phyloP scores from a whole-genome alignment of 2,888 invertebrate species.

The Cyrtodaria siliqua region DNA sequence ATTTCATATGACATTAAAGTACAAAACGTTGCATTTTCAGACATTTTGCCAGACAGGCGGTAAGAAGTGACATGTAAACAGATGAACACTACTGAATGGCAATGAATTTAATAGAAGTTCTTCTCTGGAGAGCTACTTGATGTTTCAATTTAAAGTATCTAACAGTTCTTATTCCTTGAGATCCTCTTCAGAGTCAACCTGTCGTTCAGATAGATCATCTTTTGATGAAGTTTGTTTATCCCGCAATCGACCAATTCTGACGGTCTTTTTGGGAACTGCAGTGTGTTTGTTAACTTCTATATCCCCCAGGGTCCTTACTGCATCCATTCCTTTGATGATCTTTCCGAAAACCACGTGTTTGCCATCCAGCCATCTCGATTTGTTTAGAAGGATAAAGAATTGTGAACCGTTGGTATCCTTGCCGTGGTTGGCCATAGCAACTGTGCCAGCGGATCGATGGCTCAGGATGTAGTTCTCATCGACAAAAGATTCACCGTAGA shows the following conservation, averaged over 20 bases:
- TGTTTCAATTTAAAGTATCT: too few species aligned
- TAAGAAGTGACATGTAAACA: too few species aligned
- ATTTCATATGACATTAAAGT: too few species aligned
- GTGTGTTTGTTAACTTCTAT: conserved; percentile 72
- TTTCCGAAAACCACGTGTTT: conserved; percentile 86
- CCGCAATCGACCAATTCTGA: conserved; percentile 82
- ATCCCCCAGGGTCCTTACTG: conserved; percentile 77
- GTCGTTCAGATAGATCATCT: conserved; percentile 90
- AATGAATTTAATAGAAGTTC: too few species aligned
- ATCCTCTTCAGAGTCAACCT: too few species aligned
- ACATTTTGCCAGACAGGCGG: too few species aligned
- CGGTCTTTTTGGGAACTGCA: conserved; percentile 80
- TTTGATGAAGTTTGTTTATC: conserved; percentile 73
- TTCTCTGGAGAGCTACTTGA: too few species aligned
- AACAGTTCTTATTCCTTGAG: too few species aligned
- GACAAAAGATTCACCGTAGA: conserved; percentile 84
- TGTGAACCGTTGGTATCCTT: conserved; percentile 85
- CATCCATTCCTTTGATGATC: conserved; percentile 82
- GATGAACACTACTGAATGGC: too few species aligned
- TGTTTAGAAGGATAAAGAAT: conserved; percentile 85
- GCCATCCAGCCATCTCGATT: conserved; percentile 85
- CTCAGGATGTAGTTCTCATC: conserved; percentile 85
- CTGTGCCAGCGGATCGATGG: conserved; percentile 84
- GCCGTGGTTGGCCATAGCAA: conserved; percentile 86
- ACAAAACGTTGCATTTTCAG: too few species aligned